phyloP scores from a whole-genome alignment of 2,888 invertebrate genomes.

The Ormyrus labotus region DNA sequence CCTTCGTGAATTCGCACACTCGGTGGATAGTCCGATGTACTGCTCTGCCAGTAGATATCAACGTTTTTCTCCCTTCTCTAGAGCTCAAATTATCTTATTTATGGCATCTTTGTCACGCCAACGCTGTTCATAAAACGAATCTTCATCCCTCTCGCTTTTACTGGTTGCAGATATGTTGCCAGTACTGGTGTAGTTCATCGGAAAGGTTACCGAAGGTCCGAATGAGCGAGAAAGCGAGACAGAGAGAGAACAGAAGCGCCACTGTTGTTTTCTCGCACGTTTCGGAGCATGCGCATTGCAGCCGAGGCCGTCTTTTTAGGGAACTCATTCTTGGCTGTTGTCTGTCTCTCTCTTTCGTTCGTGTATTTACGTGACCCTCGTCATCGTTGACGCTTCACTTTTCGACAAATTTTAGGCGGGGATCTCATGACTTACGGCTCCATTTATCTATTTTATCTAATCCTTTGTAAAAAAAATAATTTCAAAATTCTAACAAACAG shows the following conservation, averaged over 20 bases:
- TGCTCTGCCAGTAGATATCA: not conserved
- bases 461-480: too few species aligned
- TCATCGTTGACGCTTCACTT: too few species aligned
- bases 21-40: not conserved
- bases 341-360: too few species aligned
- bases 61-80: conserved; percentile 20
- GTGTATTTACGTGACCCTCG: too few species aligned
- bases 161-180: too few species aligned
- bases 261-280: conserved; percentile 8
- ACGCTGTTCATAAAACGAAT: not conserved
- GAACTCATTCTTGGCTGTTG: too few species aligned
- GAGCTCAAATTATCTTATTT: conserved; percentile 19
- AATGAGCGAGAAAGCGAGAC: not conserved
- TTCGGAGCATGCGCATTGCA: conserved; percentile 8
- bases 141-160: conserved; percentile 15
- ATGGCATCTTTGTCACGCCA: conserved; percentile 46
- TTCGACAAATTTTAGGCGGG: too few species aligned
- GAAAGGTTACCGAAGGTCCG: conserved; percentile 26
- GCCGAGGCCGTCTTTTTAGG: conserved; percentile 33
- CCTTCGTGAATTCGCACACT: not conserved
- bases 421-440: too few species aligned
- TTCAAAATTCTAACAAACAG: too few species aligned
- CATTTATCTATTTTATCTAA: too few species aligned
- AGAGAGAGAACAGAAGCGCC: conserved; percentile 17
- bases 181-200: conserved; percentile 3